phyloP scores from a whole-genome alignment of 1,140 invertebrate species.

The Pseudomyrmex concolor region DNA sequence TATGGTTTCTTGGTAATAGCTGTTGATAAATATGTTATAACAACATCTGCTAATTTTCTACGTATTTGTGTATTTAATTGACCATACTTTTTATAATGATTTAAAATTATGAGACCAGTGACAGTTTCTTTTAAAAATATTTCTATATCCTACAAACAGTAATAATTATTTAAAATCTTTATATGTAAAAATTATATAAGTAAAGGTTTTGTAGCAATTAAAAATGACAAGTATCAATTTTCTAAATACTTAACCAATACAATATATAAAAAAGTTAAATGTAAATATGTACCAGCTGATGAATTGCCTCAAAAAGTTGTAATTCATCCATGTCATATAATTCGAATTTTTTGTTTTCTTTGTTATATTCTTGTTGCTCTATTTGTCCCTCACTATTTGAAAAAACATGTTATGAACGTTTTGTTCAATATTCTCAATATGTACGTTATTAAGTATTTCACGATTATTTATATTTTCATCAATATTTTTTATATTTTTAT shows the following conservation, averaged over 20 bases:
- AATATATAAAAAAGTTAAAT: neutral
- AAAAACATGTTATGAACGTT: too few relatives aligned
- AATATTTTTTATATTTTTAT: neutral
- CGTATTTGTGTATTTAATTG: neutral
- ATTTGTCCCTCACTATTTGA: too few relatives aligned
- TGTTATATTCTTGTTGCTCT: too few relatives aligned
- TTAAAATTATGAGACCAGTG: constrained; percentile 1
- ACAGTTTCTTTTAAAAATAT: constrained; percentile 10
- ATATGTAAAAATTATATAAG: neutral
- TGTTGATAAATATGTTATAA: constrained; percentile 15
- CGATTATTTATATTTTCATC: neutral
- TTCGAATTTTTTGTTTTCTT: too few relatives aligned
- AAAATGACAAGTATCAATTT: neutral
- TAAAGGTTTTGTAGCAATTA: neutral
- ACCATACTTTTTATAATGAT: constrained; percentile 2
- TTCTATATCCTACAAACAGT: neutral
- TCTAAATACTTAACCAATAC: neutral
- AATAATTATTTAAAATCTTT: neutral
- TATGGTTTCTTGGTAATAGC: neutral
- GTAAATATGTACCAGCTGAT: neutral
- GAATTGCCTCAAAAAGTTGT: neutral
- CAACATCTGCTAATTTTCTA: constrained; percentile 7
- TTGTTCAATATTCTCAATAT: neutral
- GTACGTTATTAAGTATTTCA: neutral
- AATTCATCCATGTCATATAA: too few relatives aligned